phyloP scores from a whole-genome alignment of 1,140 invertebrate genomes.

The Megalonaias nervosa region DNA sequence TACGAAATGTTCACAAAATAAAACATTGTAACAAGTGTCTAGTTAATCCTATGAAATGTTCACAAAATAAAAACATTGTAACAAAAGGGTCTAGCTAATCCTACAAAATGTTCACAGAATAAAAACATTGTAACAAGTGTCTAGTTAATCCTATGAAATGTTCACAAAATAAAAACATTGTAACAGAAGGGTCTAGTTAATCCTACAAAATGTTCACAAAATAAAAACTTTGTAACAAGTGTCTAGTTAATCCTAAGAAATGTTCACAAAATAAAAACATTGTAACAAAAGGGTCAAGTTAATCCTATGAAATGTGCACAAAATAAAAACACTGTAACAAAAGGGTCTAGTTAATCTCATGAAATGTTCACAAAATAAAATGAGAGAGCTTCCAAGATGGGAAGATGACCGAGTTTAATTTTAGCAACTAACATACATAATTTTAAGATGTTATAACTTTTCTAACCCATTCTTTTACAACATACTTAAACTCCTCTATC shows the following conservation, averaged over 20 bases:
- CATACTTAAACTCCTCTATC: too few species aligned
- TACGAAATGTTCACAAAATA: constrained; percentile 5
- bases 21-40: not conserved
- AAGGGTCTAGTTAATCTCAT: not conserved
- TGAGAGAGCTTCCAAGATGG: not conserved
- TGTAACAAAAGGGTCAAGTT: not conserved
- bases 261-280: not conserved
- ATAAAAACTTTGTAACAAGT: constrained; percentile 1
- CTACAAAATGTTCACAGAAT: not conserved
- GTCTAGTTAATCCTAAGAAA: not conserved
- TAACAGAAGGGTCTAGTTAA: not conserved
- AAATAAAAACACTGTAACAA: constrained; percentile 6
- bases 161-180: constrained; percentile 1
- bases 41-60: not conserved
- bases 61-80: constrained; percentile 2
- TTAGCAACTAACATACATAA: not conserved
- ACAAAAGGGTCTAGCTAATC: not conserved
- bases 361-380: not conserved
- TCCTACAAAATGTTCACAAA: constrained; percentile 1
- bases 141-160: not conserved
- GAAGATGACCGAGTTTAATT: not conserved
- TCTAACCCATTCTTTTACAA: too few species aligned
- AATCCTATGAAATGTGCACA: not conserved
- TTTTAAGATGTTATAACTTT: too few species aligned
- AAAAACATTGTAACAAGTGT: constrained; percentile 1